phyloP scores from a whole-genome alignment of 2,888 invertebrate genomes.

The Epinotia brunnichana region DNA sequence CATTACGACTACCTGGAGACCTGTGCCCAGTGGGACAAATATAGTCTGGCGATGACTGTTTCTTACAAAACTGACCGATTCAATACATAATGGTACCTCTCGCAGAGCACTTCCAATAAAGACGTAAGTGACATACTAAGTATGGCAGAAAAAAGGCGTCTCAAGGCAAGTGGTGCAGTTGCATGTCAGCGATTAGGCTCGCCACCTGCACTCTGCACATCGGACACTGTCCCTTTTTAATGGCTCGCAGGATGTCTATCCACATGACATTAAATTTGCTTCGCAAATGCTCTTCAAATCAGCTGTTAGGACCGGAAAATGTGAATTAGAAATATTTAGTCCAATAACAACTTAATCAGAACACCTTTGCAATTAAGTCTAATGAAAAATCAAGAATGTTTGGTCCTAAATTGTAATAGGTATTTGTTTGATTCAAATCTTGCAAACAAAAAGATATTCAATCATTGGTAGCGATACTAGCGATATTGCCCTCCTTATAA shows the following conservation, averaged over 20 bases:
- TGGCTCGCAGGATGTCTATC: conserved; percentile 36
- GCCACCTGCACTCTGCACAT: conserved; percentile 41
- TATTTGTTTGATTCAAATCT: conserved; percentile 2
- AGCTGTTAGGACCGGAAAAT: conserved; percentile 24
- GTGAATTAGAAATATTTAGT: conserved; percentile 21
- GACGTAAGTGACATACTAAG: conserved; percentile 54
- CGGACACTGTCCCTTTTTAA: conserved; percentile 34
- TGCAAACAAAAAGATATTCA: neutral
- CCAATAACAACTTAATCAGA: conserved; percentile 26
- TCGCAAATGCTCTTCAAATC: conserved; percentile 21
- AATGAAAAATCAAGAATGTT: neutral
- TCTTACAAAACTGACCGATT: neutral
- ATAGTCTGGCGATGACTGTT: too few relatives aligned
- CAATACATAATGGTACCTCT: neutral
- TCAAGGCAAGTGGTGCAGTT: conserved; percentile 66
- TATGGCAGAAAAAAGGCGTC: conserved; percentile 61
- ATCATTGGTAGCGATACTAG: neutral
- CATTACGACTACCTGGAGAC: neutral
- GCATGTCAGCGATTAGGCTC: conserved; percentile 51
- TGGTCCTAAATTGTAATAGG: neutral
- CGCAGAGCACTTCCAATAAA: neutral
- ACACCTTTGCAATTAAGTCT: conserved; percentile 2
- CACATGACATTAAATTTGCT: conserved; percentile 33
- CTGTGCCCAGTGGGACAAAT: neutral
- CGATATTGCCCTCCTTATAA: neutral